Evolutionary conservation across 2,888 invertebrate genomes (phyloP).

Genomic region (Pristionchus maxplancki): DNA sequence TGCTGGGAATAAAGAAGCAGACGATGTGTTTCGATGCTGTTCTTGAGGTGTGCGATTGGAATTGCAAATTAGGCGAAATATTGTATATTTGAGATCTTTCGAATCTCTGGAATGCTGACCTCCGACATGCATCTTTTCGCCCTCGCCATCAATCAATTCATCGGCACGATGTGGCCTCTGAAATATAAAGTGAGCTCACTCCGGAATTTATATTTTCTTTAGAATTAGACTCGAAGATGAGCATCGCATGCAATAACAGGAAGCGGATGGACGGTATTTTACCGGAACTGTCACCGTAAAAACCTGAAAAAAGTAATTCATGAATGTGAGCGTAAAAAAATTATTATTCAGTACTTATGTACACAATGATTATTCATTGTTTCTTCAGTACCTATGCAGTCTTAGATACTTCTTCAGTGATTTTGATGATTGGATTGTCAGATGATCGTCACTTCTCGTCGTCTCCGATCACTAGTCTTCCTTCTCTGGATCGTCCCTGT

Average conservation of each 20-base stretch:
- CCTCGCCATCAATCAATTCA: slow-evolving; percentile 73
- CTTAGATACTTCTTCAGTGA: neutral
- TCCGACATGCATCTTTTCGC: slow-evolving; percentile 75
- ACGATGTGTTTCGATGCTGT: slow-evolving; percentile 66
- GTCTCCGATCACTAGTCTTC: slow-evolving; percentile 68
- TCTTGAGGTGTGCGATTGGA: slow-evolving; percentile 54
- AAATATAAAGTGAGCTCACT: slow-evolving; percentile 68
- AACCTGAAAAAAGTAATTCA: no score
- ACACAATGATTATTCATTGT: no score
- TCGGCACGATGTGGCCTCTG: slow-evolving; percentile 74
- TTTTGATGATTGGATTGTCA: slow-evolving; percentile 51
- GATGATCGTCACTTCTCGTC: slow-evolving; percentile 73
- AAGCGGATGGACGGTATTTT: no score
- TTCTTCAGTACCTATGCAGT: no score
- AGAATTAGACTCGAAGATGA: neutral
- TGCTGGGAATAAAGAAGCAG: slow-evolving; percentile 62
- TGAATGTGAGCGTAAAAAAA: neutral
- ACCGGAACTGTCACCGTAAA: no score
- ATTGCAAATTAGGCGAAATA: neutral
- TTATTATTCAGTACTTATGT: neutral
- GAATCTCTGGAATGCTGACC: slow-evolving; percentile 75
- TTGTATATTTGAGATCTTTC: slow-evolving; percentile 61
- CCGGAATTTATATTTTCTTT: neutral
- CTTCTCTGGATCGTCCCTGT: slow-evolving; percentile 71
- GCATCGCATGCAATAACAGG: no score